Conservation (phyloP, 2,888 invertebrate species). For the Brenthis ino region DNA sequence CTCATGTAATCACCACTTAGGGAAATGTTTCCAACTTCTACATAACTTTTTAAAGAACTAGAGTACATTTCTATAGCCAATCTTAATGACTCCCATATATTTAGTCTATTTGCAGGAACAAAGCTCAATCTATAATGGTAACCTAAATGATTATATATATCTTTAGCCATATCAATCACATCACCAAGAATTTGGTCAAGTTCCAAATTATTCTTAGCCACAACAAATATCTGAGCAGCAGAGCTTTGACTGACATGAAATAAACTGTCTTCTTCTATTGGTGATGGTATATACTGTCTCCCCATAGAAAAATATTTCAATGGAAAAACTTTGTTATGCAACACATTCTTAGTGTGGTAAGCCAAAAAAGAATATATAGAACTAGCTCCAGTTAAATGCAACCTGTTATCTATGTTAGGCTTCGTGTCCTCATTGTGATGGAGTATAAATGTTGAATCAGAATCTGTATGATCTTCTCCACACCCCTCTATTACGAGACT, state of each 20-base stretch:
- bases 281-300: conserved; percentile 84
- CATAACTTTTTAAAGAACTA: conserved; percentile 81
- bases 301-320: conserved; percentile 87
- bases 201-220: conserved; percentile 73
- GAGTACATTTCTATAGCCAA: conserved; percentile 90
- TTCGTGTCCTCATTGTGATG: conserved; percentile 81
- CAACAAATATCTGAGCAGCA: conserved; percentile 85
- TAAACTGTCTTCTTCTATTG: conserved; percentile 73
- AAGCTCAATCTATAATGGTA: conserved; percentile 86
- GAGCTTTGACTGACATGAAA: conserved; percentile 88
- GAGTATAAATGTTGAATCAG: conserved; percentile 82
- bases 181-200: conserved; percentile 81
- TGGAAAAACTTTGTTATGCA: conserved; percentile 85
- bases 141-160: conserved; percentile 85
- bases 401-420: conserved; percentile 77
- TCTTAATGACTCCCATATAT: conserved; percentile 85
- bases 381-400: conserved; percentile 89
- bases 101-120: conserved; percentile 83
- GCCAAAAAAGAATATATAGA: conserved; percentile 88
- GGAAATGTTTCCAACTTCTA: conserved; percentile 89
- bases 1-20: conserved; percentile 88
- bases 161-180: conserved; percentile 74
- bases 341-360: conserved; percentile 85
- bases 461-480: conserved; percentile 82
- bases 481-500: conserved; percentile 89